phyloP scores from a whole-genome alignment of 2,113 vertebrate genomes.

The cat (Felis catus) region F.catus_Fca126_mat1.0 CM031424.1:55663001-55663500 shows the following conservation, averaged over 20 bases:
- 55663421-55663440: too few relatives aligned
- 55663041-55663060: too few relatives aligned
- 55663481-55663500: too few relatives aligned
- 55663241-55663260: background rate
- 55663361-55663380: too few relatives aligned
- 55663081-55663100: background rate
- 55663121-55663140: background rate
- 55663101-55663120: background rate
- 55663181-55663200: background rate
- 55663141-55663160: background rate
- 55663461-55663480: too few relatives aligned
- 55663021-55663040: too few relatives aligned
- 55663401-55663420: too few relatives aligned
- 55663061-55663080: too few relatives aligned
- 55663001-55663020: too few relatives aligned
- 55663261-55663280: background rate
- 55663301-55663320: background rate
- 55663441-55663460: too few relatives aligned
- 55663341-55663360: too few relatives aligned
- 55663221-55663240: background rate
- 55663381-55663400: too few relatives aligned
- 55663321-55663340: background rate
- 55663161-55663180: background rate
- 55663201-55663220: background rate
- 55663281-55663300: background rate